Evolutionary conservation across 35 echinoderm and acorn worm species (phyloP).

Genomic region (Lytechinus pictus): DNA sequence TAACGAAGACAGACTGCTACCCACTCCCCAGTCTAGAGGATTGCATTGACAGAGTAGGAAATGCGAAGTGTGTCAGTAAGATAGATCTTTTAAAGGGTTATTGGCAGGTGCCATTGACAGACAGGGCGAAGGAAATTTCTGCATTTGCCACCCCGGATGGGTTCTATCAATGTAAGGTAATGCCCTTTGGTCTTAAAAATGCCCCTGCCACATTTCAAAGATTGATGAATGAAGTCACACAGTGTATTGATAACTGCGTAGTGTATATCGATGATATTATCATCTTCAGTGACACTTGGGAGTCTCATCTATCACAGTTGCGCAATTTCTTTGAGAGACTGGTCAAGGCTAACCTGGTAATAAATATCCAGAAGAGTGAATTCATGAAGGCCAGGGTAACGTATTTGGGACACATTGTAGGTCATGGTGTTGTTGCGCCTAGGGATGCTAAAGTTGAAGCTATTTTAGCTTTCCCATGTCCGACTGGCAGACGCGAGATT

Average conservation of each 20-base stretch:
- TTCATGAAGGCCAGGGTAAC: not conserved
- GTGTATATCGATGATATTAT: slow-evolving; percentile 76
- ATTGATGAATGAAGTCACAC: slow-evolving; percentile 52
- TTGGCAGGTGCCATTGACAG: too few species aligned
- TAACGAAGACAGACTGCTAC: too few species aligned
- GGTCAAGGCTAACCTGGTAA: not conserved
- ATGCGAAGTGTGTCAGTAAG: too few species aligned
- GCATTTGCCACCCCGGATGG: slow-evolving; percentile 64
- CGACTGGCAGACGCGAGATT: slow-evolving; percentile 55
- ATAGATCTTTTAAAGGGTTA: too few species aligned
- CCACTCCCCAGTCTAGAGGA: too few species aligned
- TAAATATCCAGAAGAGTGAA: not conserved
- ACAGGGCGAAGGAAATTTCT: slow-evolving; percentile 18
- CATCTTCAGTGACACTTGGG: slow-evolving; percentile 55
- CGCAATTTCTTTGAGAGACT: slow-evolving; percentile 57
- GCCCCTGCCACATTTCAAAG: slow-evolving; percentile 76
- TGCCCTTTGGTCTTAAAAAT: slow-evolving; percentile 85
- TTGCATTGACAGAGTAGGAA: too few species aligned
- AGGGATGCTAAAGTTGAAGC: not conserved
- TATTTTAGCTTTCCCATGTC: slow-evolving; percentile 59
- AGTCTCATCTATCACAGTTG: slow-evolving; percentile 49
- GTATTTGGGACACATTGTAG: not conserved
- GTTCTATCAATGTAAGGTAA: slow-evolving; percentile 55
- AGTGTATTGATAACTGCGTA: slow-evolving; percentile 41
- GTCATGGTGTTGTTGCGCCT: not conserved